Evolutionary conservation across 1,140 invertebrate genomes (phyloP), one percentile per base, ranked within the genome.

Genomic region (Lordiphosa stackelbergi): DNA sequence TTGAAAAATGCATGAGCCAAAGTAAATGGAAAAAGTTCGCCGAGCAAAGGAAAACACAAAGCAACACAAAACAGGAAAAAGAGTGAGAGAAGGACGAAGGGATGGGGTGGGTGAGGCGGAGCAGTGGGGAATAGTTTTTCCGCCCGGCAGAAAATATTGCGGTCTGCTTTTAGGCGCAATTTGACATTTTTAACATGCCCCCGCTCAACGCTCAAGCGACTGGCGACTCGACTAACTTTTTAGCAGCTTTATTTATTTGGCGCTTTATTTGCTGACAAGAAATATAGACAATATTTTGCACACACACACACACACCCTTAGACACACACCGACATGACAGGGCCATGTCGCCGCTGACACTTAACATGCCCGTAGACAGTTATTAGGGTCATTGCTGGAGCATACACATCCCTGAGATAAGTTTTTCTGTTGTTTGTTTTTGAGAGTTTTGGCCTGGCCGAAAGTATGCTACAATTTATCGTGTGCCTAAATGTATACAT

Each of bases 1-100:
- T 83, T 83, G 77, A 83, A 83, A 83, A 83, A 83, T 83, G 77
- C 72, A 83, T 83, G 77, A 83, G 72, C 72, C 65, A 77, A 83
- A 77, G 72, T 83, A 83, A 83, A 83, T 83, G 77, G 77, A 83
- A 83, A 83, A 83, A 28, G 78, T 83, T 83, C 68, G 66, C 62
- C 57, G 57, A 73, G 69, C 65, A 68, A 66, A 53, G 59, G 52
- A 56, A 66, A 68, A 81, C 59, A 81, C 38, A 66, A 69, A 58
- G 58, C 59, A 81, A 68, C 70, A 52, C 41, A 62, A 52, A 51
- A 56, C 40, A 41, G 41, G 41, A 16, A 16, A 16, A 16, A 16
- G 16, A 16, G 16, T 16, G 16, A 16, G 10, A 34, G 49, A 46
- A 34, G 19, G 10, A 10, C 6, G 10, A 53, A 36, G 16, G 8